These are phyloP conservation scores for Oxycera nigricornis DNA, from an alignment of 2,888 invertebrate genomes.

Conservation along the genomic window DNA sequence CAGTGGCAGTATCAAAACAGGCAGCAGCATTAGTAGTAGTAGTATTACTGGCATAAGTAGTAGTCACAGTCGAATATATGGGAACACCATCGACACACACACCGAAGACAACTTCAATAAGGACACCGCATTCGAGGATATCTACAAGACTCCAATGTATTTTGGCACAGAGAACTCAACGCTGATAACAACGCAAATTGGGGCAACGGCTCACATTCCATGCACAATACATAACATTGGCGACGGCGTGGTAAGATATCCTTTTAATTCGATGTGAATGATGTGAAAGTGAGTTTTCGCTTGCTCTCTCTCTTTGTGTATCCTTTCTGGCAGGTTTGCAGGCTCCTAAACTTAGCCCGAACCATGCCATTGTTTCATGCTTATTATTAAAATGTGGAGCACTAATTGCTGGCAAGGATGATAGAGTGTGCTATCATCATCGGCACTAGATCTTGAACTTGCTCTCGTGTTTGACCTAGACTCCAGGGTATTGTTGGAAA, in stretches of 20 bases:
- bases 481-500: no score
- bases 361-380: neutral
- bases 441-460: neutral
- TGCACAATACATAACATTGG: slow-evolving; percentile 86
- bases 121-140: slow-evolving; percentile 57
- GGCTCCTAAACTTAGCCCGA: neutral
- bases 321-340: neutral
- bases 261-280: slow-evolving; percentile 2
- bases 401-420: neutral
- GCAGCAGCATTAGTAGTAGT: slow-evolving; percentile 17
- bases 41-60: slow-evolving; percentile 30
- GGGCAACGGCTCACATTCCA: slow-evolving; percentile 82
- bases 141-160: slow-evolving; percentile 71
- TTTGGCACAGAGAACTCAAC: slow-evolving; percentile 86
- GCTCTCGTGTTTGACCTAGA: no score
- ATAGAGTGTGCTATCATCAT: neutral
- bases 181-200: slow-evolving; percentile 81
- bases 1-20: neutral
- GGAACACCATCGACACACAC: slow-evolving; percentile 48
- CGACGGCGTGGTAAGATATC: slow-evolving; percentile 80
- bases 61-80: slow-evolving; percentile 41
- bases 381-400: neutral
- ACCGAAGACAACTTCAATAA: slow-evolving; percentile 49
- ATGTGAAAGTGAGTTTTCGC: slow-evolving; percentile 2
- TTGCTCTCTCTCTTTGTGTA: neutral